A percentile compares a stretch with the other conserved stretches of the same genome.
Evolutionary conservation across 2,113 vertebrate genomes (phyloP).

Genomic region (Brachionichthys hirsutus): DNA sequence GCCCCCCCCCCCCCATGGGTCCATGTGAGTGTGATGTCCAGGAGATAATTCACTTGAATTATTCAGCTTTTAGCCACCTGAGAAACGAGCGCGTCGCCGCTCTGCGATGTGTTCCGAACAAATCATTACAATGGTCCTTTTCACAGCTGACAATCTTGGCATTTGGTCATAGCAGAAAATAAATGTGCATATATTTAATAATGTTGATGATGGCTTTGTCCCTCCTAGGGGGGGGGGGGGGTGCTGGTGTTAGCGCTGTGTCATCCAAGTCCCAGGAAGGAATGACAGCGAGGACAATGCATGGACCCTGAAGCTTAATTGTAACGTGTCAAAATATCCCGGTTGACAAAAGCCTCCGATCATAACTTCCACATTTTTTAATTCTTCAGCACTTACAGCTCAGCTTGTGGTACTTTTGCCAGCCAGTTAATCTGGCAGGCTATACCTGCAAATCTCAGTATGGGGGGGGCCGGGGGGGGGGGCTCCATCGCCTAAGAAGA

Average conservation of each 20-base stretch:
- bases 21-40: not conserved
- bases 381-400: not conserved
- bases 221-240: not conserved
- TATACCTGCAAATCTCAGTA: not conserved
- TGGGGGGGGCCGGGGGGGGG: no score
- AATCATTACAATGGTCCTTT: not conserved
- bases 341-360: not conserved
- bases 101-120: not conserved
- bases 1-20: not conserved
- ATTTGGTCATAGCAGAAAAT: not conserved
- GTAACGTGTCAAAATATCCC: not conserved
- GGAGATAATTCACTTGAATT: conserved; percentile 15
- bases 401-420: not conserved
- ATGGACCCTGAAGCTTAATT: not conserved
- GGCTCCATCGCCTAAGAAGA: not conserved
- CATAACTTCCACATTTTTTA: not conserved
- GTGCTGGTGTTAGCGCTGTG: not conserved
- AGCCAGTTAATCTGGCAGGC: not conserved
- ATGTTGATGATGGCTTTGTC: not conserved
- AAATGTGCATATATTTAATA: not conserved
- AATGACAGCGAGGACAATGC: not conserved
- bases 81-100: not conserved
- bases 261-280: not conserved
- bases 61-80: conserved; percentile 5
- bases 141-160: not conserved